phyloP scores from a whole-genome alignment of 1,140 invertebrate species.

The Zaprionus ornatus region DNA sequence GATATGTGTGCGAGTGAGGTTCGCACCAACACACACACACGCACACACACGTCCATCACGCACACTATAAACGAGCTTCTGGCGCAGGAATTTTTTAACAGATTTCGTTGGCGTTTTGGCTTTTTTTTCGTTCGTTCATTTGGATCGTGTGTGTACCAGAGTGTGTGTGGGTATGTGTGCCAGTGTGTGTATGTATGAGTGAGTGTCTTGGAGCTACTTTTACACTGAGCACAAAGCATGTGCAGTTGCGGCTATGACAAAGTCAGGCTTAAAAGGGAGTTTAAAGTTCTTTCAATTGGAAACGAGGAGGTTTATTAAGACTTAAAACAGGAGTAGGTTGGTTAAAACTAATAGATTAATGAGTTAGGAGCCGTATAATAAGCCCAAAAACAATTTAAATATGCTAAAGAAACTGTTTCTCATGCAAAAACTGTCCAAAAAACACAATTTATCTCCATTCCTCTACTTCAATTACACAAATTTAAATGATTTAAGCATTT shows the following conservation, averaged over 20 bases:
- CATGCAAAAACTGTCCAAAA: too few relatives aligned
- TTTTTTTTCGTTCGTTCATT: constrained; percentile 58
- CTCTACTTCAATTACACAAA: not conserved
- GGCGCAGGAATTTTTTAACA: constrained; percentile 61
- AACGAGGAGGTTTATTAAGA: not conserved
- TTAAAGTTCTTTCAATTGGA: not conserved
- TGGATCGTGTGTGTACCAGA: constrained; percentile 52
- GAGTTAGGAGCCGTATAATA: not conserved
- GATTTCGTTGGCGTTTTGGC: constrained; percentile 54
- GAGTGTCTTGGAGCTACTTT: constrained; percentile 34
- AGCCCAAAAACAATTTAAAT: not conserved
- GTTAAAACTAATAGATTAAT: not conserved
- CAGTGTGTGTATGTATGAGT: constrained; percentile 34
- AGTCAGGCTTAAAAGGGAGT: constrained; percentile 28
- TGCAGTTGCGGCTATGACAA: constrained; percentile 4
- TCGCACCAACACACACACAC: constrained; percentile 7
- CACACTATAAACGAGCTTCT: constrained; percentile 32
- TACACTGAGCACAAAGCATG: constrained; percentile 67
- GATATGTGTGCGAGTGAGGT: constrained; percentile 31
- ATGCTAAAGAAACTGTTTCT: too few relatives aligned
- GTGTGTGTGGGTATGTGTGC: constrained; percentile 12
- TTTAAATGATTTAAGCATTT: not conserved
- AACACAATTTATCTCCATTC: not conserved
- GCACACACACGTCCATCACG: not conserved
- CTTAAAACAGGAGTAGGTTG: not conserved